Evolutionary conservation across 1,140 invertebrate species (phyloP).

Genomic region (Gonioctena quinquepunctata): DNA sequence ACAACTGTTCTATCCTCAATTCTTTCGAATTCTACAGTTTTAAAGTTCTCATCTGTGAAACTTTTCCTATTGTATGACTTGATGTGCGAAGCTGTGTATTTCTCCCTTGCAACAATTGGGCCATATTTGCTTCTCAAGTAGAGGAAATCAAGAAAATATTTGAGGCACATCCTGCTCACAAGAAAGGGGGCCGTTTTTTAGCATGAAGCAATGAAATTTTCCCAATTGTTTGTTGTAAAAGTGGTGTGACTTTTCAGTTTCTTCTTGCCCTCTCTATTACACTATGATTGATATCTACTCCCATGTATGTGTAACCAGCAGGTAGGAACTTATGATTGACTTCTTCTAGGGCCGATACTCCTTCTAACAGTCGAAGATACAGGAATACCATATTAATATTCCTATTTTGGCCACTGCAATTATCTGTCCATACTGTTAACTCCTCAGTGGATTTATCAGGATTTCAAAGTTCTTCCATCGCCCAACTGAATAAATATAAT

Average conservation of each 20-base stretch:
- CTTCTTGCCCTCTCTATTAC: slow-evolving; percentile 11
- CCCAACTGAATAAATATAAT: neutral
- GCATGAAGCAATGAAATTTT: neutral
- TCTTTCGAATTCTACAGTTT: slow-evolving; percentile 6
- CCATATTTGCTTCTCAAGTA: neutral
- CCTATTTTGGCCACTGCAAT: slow-evolving; percentile 12
- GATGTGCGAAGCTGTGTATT: neutral
- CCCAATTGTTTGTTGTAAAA: slow-evolving; percentile 7
- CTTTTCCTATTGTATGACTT: slow-evolving; percentile 12
- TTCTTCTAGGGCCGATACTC: neutral
- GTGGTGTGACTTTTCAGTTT: neutral
- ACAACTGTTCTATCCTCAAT: neutral
- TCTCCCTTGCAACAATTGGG: neutral
- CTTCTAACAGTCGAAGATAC: slow-evolving; percentile 10
- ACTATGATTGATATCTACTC: slow-evolving; percentile 5
- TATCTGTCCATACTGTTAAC: slow-evolving; percentile 17
- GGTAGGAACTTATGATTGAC: slow-evolving; percentile 12
- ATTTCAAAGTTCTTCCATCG: neutral
- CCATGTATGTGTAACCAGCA: slow-evolving; percentile 14
- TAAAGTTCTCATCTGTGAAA: slow-evolving; percentile 5
- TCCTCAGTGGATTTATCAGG: neutral
- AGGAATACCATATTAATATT: slow-evolving; percentile 17
- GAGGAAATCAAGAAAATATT: neutral
- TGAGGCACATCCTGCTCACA: neutral
- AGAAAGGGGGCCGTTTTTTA: neutral